These are phyloP conservation scores for Theocolax elegans DNA, from an alignment of 1,140 invertebrate genomes.

Conservation along the genomic window DNA sequence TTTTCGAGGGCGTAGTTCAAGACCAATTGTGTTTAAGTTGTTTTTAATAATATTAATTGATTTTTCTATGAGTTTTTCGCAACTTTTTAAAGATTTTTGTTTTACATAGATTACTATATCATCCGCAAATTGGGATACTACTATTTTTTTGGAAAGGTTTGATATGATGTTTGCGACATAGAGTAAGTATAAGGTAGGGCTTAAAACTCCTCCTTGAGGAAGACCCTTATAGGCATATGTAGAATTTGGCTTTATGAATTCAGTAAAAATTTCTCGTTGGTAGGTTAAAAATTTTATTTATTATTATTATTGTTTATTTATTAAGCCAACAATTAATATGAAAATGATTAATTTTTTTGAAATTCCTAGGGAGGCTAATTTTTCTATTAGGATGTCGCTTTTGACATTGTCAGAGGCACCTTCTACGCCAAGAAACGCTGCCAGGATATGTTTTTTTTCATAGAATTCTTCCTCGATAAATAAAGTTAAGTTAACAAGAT, in stretches of 20 bases:
- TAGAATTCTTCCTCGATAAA: not conserved
- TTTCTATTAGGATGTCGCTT: not conserved
- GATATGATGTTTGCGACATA: not conserved
- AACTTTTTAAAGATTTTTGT: not conserved
- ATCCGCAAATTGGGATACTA: not conserved
- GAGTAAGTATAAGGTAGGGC: not conserved
- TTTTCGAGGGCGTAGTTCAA: not conserved
- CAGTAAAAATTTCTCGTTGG: no score
- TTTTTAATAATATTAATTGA: not conserved
- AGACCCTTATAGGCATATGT: no score
- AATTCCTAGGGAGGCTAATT: not conserved
- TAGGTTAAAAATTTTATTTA: no score
- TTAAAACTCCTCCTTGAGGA: no score
- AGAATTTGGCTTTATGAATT: no score
- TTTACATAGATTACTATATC: slow-evolving; percentile 2
- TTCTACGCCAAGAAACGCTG: not conserved
- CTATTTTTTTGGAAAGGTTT: not conserved
- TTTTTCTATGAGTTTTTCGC: not conserved
- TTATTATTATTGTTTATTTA: no score
- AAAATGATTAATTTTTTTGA: no score
- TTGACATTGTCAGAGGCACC: not conserved
- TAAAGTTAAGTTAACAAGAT: not conserved
- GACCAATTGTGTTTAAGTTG: not conserved
- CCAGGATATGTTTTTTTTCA: not conserved
- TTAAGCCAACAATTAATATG: no score